Base-by-base conservation (phyloP, 1,140 invertebrate species). In the Pogonus chalceus region DNA sequence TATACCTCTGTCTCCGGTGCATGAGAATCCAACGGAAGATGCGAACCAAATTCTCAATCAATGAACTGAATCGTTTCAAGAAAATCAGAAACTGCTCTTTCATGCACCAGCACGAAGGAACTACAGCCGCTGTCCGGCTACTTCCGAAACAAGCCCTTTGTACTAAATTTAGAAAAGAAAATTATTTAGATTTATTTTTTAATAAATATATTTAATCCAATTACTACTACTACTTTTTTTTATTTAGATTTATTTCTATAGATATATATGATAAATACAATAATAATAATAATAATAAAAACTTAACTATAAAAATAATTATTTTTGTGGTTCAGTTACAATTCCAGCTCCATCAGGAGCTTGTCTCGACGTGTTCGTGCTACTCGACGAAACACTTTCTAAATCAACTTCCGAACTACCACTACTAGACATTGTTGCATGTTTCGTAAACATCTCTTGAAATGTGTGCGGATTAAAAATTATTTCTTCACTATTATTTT, bases 21-120 rank as follows among this genome's bases (percentile, higher is more conserved):
- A 64, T 62, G 63, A 7, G 62, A 65, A 53, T 58, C 61, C 22
- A 62, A 56, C 22, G 21, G 39, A 2, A 9, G 2, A 7, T 26
- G 4, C 14, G 9, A 52, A n/a, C 12, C 23, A 23, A 23, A 23
- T 2, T 23, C 3, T 26, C 10, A 7, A 20, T 10, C 12, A 1
- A 16, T 23, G 12, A 4, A 49, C 10, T 16, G 26, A 24, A 52
- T 23, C 23, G 20, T 56, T 62, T 65, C 55, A 43, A 65, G 65
- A 63, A 62, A 62, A 65, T 66, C 20, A 50, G 63, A 43, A 65
- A 66, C 49, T 66, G 63, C 49, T 60, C 58, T 4, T 66, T 62
- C 49, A 63, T 60, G 54, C 65, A 66, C 37, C 49, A 55, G 26
- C 65, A 66, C 39, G 60, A 65, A 55, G 58, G 60, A 20, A 64